Base-by-base conservation (phyloP, 2,888 invertebrate species). In the Brachypalpus laphriformis region DNA sequence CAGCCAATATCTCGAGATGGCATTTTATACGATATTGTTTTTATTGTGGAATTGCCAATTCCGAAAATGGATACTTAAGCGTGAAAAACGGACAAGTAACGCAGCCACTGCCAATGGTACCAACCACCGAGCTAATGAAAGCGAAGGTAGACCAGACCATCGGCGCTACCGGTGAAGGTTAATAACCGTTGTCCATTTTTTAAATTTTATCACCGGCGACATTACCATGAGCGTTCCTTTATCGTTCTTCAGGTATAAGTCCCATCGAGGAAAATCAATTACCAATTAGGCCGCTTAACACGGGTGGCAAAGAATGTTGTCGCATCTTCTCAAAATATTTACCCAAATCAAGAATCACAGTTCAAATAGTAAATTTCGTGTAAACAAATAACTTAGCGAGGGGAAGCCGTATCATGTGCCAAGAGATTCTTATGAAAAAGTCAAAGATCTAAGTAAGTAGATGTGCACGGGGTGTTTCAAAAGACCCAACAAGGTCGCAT, bases 1-100 rank as follows among this genome's bases (percentile, higher is more conserved):
- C 37, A 47, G 45, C 40, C 61, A 61, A 82, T 72, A 82, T 66
- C 54, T 66, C 40, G 40, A 74, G 63, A 80, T 83, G 83, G 42
- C 74, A 83, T 78, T 74, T 56, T 63, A 42, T 66, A 22, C 68
- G 61, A 83, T 83, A 72, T 49, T 66, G 59, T 68, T 65, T 68
- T 72, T 74, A 57, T 76, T 78, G 57, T 49, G 18, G n/a, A 75
- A 65, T 71, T 47, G 9, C 65, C 49, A 59, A 71, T 65, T 59
- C 82, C 71, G 65, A 77, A 82, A 82, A 82, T 77, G 82, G 82
- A 11, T 45, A 25, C 31, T 20, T 68, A 11, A n/a, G 6, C 49
- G 31, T 16, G 14, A 28, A 40, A 40, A 18, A 54, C 5, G 54
- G 25, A 31, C 22, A 59, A 49, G 51, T n/a, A n/a, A n/a, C n/a